A percentile compares a stretch with the other conserved stretches of the same genome.
Evolutionary conservation across 2,888 invertebrate genomes (phyloP).

Genomic region (Hemicrepidius hirtus): DNA sequence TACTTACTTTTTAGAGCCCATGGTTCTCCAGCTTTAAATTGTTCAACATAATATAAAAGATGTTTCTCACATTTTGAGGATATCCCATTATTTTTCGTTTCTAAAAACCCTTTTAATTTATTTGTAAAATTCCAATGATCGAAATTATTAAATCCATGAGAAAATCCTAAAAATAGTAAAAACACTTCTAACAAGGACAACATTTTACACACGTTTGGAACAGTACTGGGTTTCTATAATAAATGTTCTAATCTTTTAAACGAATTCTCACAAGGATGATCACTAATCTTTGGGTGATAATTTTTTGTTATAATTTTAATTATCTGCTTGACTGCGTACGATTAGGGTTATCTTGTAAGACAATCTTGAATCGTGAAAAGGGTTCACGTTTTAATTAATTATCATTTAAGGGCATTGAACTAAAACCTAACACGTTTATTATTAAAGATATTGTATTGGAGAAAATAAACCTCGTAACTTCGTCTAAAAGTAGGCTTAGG

Average conservation of each 20-base stretch:
- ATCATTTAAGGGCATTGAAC: no score
- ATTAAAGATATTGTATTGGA: no score
- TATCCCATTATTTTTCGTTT: not conserved
- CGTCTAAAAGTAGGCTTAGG: no score
- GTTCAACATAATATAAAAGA: not conserved
- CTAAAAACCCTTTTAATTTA: not conserved
- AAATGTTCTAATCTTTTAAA: no score
- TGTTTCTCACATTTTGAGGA: not conserved
- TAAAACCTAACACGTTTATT: no score
- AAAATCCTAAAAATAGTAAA: not conserved
- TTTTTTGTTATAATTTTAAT: not conserved
- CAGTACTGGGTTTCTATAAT: no score
- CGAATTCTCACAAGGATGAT: not conserved
- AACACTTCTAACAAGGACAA: not conserved
- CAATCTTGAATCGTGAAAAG: no score
- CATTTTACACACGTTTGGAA: not conserved
- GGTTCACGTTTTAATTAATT: no score
- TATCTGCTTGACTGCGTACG: not conserved
- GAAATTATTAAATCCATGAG: not conserved
- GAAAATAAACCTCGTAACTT: no score
- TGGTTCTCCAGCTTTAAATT: not conserved
- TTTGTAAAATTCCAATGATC: not conserved
- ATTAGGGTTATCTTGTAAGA: no score
- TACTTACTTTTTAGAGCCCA: constrained; percentile 6
- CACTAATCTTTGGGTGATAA: not conserved